A percentile compares a stretch with the other conserved stretches of the same genome.
Conservation (phyloP, 1,140 invertebrate species). For the Drosophila pandora region DNA sequence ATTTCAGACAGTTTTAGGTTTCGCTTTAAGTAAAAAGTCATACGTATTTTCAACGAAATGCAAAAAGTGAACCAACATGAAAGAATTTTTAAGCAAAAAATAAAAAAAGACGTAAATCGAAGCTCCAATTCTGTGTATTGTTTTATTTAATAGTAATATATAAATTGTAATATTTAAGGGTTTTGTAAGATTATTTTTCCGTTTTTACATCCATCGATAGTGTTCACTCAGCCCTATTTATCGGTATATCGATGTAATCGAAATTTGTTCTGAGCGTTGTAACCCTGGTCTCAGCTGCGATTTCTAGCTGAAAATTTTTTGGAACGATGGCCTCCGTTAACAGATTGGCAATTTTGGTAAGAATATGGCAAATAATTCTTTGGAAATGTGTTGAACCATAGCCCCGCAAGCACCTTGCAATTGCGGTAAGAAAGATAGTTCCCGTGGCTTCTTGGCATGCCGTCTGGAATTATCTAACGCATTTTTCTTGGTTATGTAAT, state of each 20-base stretch:
- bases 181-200: too few relatives aligned
- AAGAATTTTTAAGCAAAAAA: conserved; percentile 61
- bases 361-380: conserved; percentile 28
- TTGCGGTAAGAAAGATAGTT: neutral
- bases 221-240: conserved; percentile 5
- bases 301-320: conserved; percentile 66
- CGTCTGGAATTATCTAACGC: conserved; percentile 63
- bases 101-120: conserved; percentile 58
- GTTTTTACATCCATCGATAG: neutral
- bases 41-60: conserved; percentile 45
- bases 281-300: conserved; percentile 62
- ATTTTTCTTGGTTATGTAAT: conserved; percentile 81
- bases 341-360: conserved; percentile 82
- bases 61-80: conserved; percentile 46
- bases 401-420: neutral
- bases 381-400: neutral
- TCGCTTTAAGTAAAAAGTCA: conserved; percentile 51
- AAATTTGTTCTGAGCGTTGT: neutral
- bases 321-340: conserved; percentile 75
- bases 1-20: conserved; percentile 62
- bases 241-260: conserved; percentile 15
- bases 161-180: neutral
- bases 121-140: conserved; percentile 19
- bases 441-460: neutral
- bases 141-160: neutral